A percentile compares a stretch with the other conserved stretches of the same genome.
These are phyloP conservation scores for Petrocephalus schoutedeni DNA, from an alignment of 2,797 vertebrate genomes.

Conservation along the genomic window DNA sequence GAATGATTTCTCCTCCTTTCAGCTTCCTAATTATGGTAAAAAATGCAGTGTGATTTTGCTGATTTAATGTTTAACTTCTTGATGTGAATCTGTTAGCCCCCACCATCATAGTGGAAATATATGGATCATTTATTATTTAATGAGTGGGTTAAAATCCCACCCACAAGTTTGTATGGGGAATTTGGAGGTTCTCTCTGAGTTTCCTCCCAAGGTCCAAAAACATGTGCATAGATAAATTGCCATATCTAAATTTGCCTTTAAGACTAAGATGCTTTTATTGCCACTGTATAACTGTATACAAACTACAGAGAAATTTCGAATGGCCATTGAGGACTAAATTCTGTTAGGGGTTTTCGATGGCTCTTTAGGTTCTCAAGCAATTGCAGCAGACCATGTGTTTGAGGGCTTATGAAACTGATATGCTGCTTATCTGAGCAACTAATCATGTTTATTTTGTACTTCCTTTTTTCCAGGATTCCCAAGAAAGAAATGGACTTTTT, in stretches of 20 bases:
- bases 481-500: conserved; percentile 38
- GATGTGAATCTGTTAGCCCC: neutral
- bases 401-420: neutral
- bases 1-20: neutral
- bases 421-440: neutral
- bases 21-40: neutral
- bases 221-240: neutral
- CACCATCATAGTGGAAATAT: neutral
- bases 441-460: neutral
- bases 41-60: neutral
- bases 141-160: neutral
- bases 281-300: no score
- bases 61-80: neutral
- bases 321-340: neutral
- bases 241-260: neutral
- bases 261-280: no score
- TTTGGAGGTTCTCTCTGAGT: neutral
- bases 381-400: neutral
- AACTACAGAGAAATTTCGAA: no score
- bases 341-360: neutral
- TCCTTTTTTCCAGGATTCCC: conserved; percentile 33
- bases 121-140: neutral
- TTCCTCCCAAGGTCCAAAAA: neutral
- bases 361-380: neutral
- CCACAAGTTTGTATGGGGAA: neutral